Percentiles rank a stretch among this genome's conserved stretches.
Evolutionary conservation across 2,797 vertebrate genomes (phyloP).

Genomic region (Zalophus californianus): DNA sequence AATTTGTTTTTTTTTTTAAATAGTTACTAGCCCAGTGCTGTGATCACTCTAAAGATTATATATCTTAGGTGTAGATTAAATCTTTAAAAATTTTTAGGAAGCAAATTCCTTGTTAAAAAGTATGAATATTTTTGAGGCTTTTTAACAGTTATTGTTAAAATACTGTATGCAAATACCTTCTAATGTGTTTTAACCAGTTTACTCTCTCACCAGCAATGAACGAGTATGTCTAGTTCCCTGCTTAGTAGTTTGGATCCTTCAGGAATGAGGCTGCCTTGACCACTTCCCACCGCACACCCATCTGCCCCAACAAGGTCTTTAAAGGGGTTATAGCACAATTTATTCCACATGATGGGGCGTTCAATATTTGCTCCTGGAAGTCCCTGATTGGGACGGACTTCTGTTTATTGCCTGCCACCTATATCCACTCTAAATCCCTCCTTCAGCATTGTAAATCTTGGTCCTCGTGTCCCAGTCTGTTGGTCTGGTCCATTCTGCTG

Average conservation of each 20-base stretch:
- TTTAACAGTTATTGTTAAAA: not conserved
- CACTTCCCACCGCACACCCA: no score
- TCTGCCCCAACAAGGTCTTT: not conserved
- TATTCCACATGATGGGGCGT: no score
- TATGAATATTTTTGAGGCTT: not conserved
- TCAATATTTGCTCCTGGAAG: not conserved
- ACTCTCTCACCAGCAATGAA: not conserved
- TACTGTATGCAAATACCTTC: not conserved
- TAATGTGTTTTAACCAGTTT: not conserved
- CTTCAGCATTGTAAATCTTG: not conserved
- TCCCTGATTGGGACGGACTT: not conserved
- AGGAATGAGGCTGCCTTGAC: not conserved
- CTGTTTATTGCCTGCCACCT: not conserved
- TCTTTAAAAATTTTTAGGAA: not conserved
- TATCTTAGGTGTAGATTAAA: not conserved
- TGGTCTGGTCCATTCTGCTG: not conserved
- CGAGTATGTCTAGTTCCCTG: not conserved
- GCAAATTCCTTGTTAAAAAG: not conserved
- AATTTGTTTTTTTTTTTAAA: not conserved
- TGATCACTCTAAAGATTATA: not conserved
- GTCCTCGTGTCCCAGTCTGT: rapidly evolving
- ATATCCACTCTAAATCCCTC: not conserved
- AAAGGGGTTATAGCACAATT: no score
- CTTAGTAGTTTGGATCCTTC: not conserved
- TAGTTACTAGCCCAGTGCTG: not conserved